Conservation (phyloP, 2,888 invertebrate species). For the Leucoptera coffeella region DNA sequence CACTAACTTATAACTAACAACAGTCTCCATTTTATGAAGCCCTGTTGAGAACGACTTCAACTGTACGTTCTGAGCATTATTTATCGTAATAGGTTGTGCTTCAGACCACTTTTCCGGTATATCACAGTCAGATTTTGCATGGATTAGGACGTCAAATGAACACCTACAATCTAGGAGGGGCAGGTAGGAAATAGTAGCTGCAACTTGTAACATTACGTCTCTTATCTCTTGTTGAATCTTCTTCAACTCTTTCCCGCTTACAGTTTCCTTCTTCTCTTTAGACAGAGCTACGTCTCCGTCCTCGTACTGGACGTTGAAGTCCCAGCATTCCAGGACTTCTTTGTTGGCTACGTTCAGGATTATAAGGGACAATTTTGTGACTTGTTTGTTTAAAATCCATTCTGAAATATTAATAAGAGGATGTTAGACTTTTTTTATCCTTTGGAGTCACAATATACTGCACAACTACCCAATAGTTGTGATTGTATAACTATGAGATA, state of each 20-base stretch:
- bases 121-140: slow-evolving; percentile 76
- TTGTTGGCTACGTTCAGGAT: slow-evolving; percentile 86
- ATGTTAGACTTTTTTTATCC: too few species aligned
- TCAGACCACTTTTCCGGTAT: slow-evolving; percentile 90
- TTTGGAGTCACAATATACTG: too few species aligned
- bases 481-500: too few species aligned
- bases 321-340: slow-evolving; percentile 95
- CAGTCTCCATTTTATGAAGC: slow-evolving; percentile 90
- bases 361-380: slow-evolving; percentile 86
- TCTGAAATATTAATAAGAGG: too few species aligned
- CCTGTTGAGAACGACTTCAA: slow-evolving; percentile 90
- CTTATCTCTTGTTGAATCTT: slow-evolving; percentile 92
- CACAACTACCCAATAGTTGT: too few species aligned
- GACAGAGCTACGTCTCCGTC: slow-evolving; percentile 38
- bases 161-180: slow-evolving; percentile 90
- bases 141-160: slow-evolving; percentile 91
- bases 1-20: slow-evolving; percentile 85
- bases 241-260: slow-evolving; percentile 69
- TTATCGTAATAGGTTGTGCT: slow-evolving; percentile 78
- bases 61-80: slow-evolving; percentile 87
- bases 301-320: slow-evolving; percentile 88
- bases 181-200: slow-evolving; percentile 90
- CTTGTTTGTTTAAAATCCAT: slow-evolving; percentile 81
- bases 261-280: slow-evolving; percentile 43
- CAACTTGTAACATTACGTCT: slow-evolving; percentile 93